Percentiles rank a stretch among this genome's conserved stretches.
Evolutionary conservation across 1,140 invertebrate genomes (phyloP).

Genomic region (Philotrypesis tridentata): DNA sequence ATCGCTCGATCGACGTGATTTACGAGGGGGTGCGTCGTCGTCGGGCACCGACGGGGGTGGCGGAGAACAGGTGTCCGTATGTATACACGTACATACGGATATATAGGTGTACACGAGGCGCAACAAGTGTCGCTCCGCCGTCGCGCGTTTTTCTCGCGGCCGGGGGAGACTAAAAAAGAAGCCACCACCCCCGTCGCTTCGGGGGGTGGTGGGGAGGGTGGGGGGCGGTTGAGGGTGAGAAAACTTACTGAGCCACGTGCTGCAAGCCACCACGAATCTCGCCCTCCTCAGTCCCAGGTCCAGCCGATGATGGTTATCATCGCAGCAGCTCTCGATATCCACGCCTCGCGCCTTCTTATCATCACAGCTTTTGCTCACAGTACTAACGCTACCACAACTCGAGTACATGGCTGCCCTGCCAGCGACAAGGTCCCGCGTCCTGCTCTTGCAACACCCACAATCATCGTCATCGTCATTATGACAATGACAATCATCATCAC

Average conservation of each 20-base stretch:
- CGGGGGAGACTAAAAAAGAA: not conserved
- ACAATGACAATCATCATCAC: too few relatives aligned
- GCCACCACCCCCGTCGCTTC: not conserved
- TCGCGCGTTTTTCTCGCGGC: not conserved
- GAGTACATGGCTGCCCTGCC: not conserved
- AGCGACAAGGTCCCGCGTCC: not conserved
- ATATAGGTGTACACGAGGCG: not conserved
- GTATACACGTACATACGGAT: too few relatives aligned
- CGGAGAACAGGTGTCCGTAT: too few relatives aligned
- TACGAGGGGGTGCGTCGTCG: too few relatives aligned
- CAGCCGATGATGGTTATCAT: not conserved
- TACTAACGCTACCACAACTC: not conserved
- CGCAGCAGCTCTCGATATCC: conserved; percentile 6
- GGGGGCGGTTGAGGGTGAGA: too few relatives aligned
- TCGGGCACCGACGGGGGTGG: too few relatives aligned
- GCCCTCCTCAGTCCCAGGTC: conserved; percentile 2
- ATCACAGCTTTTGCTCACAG: conserved; percentile 32
- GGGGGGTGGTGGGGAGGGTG: too few relatives aligned
- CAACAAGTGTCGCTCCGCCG: conserved; percentile 22
- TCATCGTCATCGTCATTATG: too few relatives aligned
- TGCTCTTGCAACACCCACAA: not conserved
- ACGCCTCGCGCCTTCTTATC: conserved; percentile 1
- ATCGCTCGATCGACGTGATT: too few relatives aligned
- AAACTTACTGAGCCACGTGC: conserved; percentile 70
- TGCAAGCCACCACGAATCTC: conserved; percentile 38